phyloP scores from a whole-genome alignment of 2,797 vertebrate species.

The Pogoniulus pusillus region DNA sequence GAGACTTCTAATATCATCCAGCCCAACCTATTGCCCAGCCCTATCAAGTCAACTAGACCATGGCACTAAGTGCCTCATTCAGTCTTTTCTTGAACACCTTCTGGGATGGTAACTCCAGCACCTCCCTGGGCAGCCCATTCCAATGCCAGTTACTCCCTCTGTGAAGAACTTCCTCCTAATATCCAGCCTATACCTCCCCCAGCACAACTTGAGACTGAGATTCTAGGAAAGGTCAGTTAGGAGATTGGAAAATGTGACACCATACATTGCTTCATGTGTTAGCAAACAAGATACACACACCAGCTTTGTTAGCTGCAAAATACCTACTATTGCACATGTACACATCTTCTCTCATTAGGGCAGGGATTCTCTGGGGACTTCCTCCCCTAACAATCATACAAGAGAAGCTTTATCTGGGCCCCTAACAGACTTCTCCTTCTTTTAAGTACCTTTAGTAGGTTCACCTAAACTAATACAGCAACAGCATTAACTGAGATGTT shows the following conservation, averaged over 20 bases:
- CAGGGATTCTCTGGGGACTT: accelerated
- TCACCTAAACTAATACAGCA: neutral
- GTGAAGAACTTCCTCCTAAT: no score
- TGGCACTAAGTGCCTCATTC: no score
- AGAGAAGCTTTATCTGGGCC: neutral
- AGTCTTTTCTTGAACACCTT: no score
- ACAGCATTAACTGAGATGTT: neutral
- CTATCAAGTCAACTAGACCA: no score
- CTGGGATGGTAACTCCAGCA: no score
- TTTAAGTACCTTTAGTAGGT: neutral
- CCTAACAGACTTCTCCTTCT: neutral
- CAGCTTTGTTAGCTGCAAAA: neutral
- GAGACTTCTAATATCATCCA: no score
- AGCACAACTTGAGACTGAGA: no score
- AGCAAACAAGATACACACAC: neutral
- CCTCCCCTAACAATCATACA: neutral
- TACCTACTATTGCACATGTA: accelerated
- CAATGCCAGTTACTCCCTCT: no score
- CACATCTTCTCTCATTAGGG: neutral
- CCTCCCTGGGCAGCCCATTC: no score
- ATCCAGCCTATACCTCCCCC: no score
- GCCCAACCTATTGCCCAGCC: no score
- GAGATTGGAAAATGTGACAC: neutral
- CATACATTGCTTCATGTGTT: neutral
- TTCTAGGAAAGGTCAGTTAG: neutral